Evolutionary conservation across 35 echinoderm and acorn worm species (phyloP).

Genomic region (Patiria miniata): DNA sequence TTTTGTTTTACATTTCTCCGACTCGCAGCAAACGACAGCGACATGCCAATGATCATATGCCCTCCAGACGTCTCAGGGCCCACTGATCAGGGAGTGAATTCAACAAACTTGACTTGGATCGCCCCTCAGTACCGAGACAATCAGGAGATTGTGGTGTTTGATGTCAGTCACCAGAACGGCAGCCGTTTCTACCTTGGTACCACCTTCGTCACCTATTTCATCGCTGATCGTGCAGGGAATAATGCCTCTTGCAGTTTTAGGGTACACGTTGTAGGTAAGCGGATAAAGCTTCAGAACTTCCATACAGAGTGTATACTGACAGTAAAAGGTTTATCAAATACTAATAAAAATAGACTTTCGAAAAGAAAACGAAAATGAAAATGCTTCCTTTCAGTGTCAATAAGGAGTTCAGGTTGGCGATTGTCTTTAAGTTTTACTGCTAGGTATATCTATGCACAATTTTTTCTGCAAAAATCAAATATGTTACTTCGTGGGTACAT

Average conservation of each 20-base stretch:
- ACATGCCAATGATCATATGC: conserved; percentile 51
- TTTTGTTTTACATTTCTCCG: conserved; percentile 2
- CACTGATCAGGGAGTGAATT: conserved; percentile 34
- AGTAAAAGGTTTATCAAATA: background rate
- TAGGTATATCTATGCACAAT: background rate
- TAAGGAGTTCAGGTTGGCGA: background rate
- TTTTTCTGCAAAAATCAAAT: background rate
- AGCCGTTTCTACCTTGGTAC: conserved; percentile 29
- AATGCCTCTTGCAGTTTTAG: conserved; percentile 20
- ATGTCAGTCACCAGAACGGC: conserved; percentile 10
- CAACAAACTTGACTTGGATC: conserved; percentile 45
- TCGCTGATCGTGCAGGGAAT: conserved; percentile 30
- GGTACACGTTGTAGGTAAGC: conserved; percentile 47
- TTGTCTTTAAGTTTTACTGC: background rate
- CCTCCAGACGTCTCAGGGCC: conserved; percentile 20
- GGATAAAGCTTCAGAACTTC: background rate
- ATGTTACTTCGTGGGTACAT: background rate
- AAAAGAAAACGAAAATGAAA: background rate
- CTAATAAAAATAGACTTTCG: too few species aligned
- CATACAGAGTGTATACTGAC: background rate
- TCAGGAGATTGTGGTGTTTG: conserved; percentile 13
- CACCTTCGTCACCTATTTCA: conserved; percentile 11
- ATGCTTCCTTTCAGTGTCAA: background rate
- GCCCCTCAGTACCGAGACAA: conserved; percentile 52
- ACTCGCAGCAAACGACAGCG: conserved; percentile 7